Percentiles rank a stretch among this genome's conserved stretches.
These are phyloP conservation scores for Chrysemys picta DNA, from an alignment of 2,113 vertebrate species.

Conservation along the genomic window DNA sequence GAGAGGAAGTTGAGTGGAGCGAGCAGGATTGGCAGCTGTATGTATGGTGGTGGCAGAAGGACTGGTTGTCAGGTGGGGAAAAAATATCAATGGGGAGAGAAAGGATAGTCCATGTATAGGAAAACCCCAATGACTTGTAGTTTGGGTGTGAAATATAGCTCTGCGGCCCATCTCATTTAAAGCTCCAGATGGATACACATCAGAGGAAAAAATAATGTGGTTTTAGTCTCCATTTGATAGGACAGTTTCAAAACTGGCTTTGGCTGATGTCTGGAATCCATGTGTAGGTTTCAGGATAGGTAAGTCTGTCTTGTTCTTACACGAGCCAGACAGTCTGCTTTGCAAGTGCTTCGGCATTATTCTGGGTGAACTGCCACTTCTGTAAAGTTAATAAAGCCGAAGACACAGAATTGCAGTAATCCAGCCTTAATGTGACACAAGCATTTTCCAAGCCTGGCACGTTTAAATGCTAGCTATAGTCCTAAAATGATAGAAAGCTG, in stretches of 20 bases:
- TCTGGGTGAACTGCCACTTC: constrained; percentile 3
- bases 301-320: not conserved
- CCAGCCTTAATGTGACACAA: constrained; percentile 33
- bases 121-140: not conserved
- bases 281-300: not conserved
- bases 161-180: not conserved
- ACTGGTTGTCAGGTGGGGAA: not conserved
- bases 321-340: not conserved
- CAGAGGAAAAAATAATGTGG: not conserved
- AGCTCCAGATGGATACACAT: not conserved
- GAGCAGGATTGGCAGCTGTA: not conserved
- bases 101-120: not conserved
- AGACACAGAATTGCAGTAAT: constrained; percentile 21
- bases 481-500: constrained; percentile 32
- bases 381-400: constrained; percentile 3
- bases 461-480: constrained; percentile 8
- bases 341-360: not conserved
- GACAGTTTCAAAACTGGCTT: not conserved
- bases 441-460: constrained; percentile 23
- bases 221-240: not conserved
- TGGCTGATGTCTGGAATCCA: constrained; percentile 8
- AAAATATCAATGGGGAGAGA: not conserved
- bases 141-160: not conserved
- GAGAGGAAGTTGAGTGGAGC: not conserved
- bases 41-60: not conserved